A percentile compares a stretch with the other conserved stretches of the same genome.
These are phyloP conservation scores for Notiomystis cincta DNA, from an alignment of 2,113 vertebrate species.

Conservation along the genomic window DNA sequence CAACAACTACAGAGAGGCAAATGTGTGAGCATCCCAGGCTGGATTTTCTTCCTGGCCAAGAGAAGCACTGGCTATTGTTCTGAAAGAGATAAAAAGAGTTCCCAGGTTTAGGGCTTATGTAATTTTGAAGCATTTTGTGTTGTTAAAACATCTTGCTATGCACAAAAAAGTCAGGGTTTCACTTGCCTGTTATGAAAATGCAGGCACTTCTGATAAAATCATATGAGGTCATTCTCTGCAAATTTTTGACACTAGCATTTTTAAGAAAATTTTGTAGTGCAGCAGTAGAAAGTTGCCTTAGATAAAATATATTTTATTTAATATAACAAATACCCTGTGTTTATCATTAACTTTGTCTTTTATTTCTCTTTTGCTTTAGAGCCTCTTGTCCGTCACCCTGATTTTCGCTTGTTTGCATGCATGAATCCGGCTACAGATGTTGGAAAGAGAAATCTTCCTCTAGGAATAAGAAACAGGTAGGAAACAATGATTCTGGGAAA, in stretches of 20 bases:
- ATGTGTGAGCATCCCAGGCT: neutral
- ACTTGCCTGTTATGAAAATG: neutral
- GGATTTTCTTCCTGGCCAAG: neutral
- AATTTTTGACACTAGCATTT: neutral
- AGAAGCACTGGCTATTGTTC: neutral
- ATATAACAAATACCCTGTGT: neutral
- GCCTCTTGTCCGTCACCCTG: constrained; percentile 86
- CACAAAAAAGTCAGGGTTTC: neutral
- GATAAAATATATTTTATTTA: neutral
- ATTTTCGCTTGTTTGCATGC: constrained; percentile 94
- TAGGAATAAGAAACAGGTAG: constrained; percentile 94
- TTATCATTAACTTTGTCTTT: neutral
- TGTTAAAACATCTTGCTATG: neutral
- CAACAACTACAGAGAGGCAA: neutral
- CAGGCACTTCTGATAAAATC: neutral
- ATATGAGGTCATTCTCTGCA: neutral
- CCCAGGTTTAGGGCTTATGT: neutral
- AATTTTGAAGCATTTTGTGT: neutral
- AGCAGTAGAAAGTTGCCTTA: neutral
- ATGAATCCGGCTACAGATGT: constrained; percentile 99
- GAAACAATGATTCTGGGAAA: neutral
- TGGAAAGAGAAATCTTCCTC: constrained; percentile 94
- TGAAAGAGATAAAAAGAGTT: neutral
- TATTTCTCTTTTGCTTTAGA: constrained; percentile 69
- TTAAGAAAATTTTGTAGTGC: neutral